These are phyloP conservation scores for Pionites leucogaster DNA, from an alignment of 2,113 vertebrate species.

Conservation along the genomic window DNA sequence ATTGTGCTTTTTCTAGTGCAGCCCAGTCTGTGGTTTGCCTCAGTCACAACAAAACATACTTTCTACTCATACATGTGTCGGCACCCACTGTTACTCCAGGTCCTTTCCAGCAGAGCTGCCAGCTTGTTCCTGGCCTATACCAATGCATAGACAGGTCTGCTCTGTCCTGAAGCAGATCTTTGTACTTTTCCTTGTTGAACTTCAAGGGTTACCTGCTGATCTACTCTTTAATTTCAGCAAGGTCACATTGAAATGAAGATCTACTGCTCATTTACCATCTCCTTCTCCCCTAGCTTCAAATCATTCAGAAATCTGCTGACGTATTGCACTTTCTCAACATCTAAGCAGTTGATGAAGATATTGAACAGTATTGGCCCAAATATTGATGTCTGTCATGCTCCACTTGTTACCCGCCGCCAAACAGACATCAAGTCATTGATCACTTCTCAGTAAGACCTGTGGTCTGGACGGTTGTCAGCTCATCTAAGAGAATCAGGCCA, in stretches of 20 bases:
- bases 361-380: background rate
- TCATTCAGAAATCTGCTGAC: background rate
- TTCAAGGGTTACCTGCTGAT: background rate
- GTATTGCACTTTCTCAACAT: background rate
- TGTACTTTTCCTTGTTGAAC: background rate
- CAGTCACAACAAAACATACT: background rate
- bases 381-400: constrained; percentile 21
- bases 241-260: background rate
- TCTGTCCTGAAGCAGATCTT: background rate
- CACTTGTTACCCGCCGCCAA: constrained; percentile 28
- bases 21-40: rapidly evolving
- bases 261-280: background rate
- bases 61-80: rapidly evolving
- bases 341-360: background rate
- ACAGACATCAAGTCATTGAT: background rate
- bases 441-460: background rate
- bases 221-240: background rate
- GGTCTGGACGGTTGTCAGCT: background rate
- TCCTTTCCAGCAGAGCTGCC: background rate
- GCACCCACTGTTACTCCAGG: background rate
- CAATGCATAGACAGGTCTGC: background rate
- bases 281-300: background rate
- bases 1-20: background rate
- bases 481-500: background rate
- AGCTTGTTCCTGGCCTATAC: background rate